These are phyloP conservation scores for Oreochromis tanganicae DNA, from an alignment of 2,113 vertebrate genomes.

Conservation along the genomic window DNA sequence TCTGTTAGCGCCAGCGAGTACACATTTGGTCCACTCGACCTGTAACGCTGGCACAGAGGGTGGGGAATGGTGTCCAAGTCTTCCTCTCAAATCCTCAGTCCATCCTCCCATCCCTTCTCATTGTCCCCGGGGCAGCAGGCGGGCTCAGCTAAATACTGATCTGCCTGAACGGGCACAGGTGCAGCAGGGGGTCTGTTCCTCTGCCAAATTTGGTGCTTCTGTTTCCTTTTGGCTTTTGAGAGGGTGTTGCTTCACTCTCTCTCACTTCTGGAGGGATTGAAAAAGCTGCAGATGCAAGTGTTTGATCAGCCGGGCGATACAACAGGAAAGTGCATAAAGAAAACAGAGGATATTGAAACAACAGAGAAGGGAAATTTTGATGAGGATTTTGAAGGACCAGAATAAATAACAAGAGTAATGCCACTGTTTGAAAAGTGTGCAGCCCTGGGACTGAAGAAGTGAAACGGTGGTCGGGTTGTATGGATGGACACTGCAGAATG, in stretches of 20 bases:
- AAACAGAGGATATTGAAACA: slow-evolving; percentile 12
- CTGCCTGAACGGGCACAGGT: slow-evolving; percentile 67
- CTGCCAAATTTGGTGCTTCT: slow-evolving; percentile 61
- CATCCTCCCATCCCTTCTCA: slow-evolving; percentile 45
- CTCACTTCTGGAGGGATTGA: slow-evolving; percentile 28
- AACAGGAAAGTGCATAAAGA: slow-evolving; percentile 7
- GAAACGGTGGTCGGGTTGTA: slow-evolving; percentile 8
- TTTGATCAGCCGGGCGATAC: slow-evolving; percentile 51
- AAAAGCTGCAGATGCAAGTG: slow-evolving; percentile 50
- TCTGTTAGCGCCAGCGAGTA: slow-evolving; percentile 59
- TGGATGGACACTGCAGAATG: slow-evolving; percentile 32
- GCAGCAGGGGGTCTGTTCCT: slow-evolving; percentile 50
- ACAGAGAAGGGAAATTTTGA: background rate
- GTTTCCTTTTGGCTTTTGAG: slow-evolving; percentile 48
- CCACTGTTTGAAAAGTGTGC: background rate
- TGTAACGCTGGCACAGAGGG: slow-evolving; percentile 52
- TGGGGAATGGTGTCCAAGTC: slow-evolving; percentile 49
- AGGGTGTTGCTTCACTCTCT: slow-evolving; percentile 31
- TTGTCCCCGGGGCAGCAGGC: slow-evolving; percentile 54
- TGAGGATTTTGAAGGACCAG: background rate
- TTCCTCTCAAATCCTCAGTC: slow-evolving; percentile 51
- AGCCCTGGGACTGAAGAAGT: background rate
- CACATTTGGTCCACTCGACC: slow-evolving; percentile 65
- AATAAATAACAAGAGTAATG: background rate
- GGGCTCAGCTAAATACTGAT: slow-evolving; percentile 67